Conservation (phyloP, 2,888 invertebrate genomes). For the Cheilosia impressa region DNA sequence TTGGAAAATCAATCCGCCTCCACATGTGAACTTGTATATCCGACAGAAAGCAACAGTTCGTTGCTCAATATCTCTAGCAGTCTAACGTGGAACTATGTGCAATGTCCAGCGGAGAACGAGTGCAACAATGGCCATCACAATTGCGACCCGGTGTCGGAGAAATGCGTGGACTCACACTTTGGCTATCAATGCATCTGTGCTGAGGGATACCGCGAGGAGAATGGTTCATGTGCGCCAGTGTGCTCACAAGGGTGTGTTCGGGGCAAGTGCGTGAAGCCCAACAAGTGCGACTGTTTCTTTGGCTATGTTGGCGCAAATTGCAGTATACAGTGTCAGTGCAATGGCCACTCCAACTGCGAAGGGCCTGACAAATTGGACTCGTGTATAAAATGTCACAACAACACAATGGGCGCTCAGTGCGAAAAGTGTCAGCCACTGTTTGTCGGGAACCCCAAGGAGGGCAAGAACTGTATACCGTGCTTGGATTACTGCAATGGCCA, state of each 20-base stretch:
- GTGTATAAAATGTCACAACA: conserved; percentile 94
- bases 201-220: conserved; percentile 87
- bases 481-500: conserved; percentile 95
- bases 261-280: conserved; percentile 92
- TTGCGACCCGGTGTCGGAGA: conserved; percentile 93
- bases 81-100: conserved; percentile 94
- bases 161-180: conserved; percentile 90
- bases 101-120: conserved; percentile 96
- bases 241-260: conserved; percentile 94
- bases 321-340: conserved; percentile 96
- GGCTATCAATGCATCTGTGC: conserved; percentile 93
- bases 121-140: conserved; percentile 95
- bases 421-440: conserved; percentile 95
- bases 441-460: conserved; percentile 95
- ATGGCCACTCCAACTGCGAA: conserved; percentile 96
- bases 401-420: conserved; percentile 96
- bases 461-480: conserved; percentile 94
- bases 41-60: conserved; percentile 81
- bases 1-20: conserved; percentile 85
- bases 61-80: conserved; percentile 84
- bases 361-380: conserved; percentile 92
- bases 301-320: conserved; percentile 98
- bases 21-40: conserved; percentile 86
- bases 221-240: conserved; percentile 89
- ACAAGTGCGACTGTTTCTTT: conserved; percentile 95